Conservation (phyloP, 1,140 invertebrate genomes). For the Solenopsis invicta region DNA sequence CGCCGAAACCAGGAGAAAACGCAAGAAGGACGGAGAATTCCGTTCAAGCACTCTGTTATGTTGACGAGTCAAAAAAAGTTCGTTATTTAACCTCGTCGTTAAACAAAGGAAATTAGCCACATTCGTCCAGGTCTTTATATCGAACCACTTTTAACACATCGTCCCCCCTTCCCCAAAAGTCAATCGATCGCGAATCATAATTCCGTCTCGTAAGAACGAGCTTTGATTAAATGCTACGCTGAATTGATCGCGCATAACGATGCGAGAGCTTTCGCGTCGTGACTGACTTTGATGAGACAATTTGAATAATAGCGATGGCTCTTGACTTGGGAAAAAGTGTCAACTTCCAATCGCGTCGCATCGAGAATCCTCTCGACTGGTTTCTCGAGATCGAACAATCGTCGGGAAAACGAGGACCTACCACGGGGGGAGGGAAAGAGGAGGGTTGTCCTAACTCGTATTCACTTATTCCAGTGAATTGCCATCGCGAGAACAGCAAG, state of each 20-base stretch:
- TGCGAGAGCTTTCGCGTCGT: slow-evolving; percentile 37
- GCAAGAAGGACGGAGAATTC: not conserved
- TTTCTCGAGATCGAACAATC: slow-evolving; percentile 17
- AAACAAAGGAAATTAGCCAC: slow-evolving; percentile 36
- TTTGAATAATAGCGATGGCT: slow-evolving; percentile 83
- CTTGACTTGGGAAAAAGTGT: slow-evolving; percentile 83
- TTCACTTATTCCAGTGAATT: slow-evolving; percentile 17
- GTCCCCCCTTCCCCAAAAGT: not conserved
- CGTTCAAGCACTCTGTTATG: slow-evolving; percentile 23
- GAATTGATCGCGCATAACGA: slow-evolving; percentile 73
- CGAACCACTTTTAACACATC: not conserved
- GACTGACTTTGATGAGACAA: slow-evolving; percentile 68
- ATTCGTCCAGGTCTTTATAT: not conserved
- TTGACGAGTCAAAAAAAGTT: not conserved
- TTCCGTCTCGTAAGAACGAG: not conserved
- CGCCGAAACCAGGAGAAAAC: not conserved
- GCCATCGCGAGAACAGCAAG: slow-evolving; percentile 20
- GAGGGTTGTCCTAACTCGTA: slow-evolving; percentile 19
- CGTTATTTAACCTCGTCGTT: slow-evolving; percentile 6
- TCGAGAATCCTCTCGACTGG: slow-evolving; percentile 34
- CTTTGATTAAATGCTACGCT: slow-evolving; percentile 64
- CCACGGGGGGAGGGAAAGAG: no score
- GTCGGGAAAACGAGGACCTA: slow-evolving; percentile 2
- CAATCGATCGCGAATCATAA: slow-evolving; percentile 42
- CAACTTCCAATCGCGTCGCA: slow-evolving; percentile 55